Evolutionary conservation across 2,113 vertebrate genomes (phyloP).

Genomic region (Oxygymnocypris stewartii): DNA sequence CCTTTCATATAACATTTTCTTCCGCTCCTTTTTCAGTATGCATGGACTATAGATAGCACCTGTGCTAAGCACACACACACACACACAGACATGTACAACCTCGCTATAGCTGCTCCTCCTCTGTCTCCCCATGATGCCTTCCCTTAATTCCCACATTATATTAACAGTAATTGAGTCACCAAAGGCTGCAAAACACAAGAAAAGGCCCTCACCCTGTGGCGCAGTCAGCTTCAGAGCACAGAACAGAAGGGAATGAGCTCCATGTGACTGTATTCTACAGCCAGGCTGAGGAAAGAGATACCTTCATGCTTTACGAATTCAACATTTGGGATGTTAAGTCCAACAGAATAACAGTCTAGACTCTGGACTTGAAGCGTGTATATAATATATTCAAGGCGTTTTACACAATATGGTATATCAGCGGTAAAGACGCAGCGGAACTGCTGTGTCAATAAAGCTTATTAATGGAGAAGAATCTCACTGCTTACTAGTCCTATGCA

Average conservation of each 20-base stretch:
- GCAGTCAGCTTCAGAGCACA: conserved; percentile 13
- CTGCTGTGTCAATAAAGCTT: not conserved
- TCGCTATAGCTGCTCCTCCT: conserved; percentile 35
- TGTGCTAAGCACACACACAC: conserved; percentile 66
- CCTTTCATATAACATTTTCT: conserved; percentile 78
- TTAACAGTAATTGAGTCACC: conserved; percentile 65
- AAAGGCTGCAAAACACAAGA: conserved; percentile 89
- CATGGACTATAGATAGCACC: conserved; percentile 81
- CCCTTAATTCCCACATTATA: conserved; percentile 58
- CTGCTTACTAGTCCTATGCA: not conserved
- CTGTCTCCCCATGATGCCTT: conserved; percentile 9
- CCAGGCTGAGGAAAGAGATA: not conserved
- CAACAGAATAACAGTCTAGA: not conserved
- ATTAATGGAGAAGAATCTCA: not conserved
- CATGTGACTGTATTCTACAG: not conserved
- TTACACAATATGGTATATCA: not conserved
- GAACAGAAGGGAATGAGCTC: not conserved
- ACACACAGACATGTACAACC: conserved; percentile 28
- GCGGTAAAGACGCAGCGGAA: not conserved
- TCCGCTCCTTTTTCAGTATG: conserved; percentile 56
- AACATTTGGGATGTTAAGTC: not conserved
- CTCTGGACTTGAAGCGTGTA: not conserved
- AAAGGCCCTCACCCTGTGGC: conserved; percentile 69
- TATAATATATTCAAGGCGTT: not conserved
- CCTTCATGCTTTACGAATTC: not conserved